phyloP scores from a whole-genome alignment of 2,888 invertebrate species.

The Leptothorax acervorum region DNA sequence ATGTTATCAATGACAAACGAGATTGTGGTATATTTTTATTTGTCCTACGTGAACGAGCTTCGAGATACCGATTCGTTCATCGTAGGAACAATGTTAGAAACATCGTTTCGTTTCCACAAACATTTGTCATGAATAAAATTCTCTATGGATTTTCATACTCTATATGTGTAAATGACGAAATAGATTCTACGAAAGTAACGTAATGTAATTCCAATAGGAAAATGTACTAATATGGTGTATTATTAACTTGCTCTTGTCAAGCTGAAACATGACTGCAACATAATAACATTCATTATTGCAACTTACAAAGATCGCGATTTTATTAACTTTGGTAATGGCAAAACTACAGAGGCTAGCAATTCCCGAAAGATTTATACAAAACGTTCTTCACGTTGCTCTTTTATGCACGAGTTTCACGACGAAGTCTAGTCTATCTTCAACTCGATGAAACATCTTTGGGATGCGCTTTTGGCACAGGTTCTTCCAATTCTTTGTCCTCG shows the following conservation, averaged over 20 bases:
- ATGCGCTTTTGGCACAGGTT: constrained; percentile 1
- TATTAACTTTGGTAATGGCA: constrained; percentile 3
- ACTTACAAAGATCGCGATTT: not conserved
- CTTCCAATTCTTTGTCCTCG: not conserved
- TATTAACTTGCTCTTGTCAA: not conserved
- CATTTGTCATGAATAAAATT: constrained; percentile 15
- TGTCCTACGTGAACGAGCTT: not conserved
- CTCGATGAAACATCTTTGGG: constrained; percentile 19
- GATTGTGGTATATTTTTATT: not conserved
- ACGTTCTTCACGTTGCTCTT: not conserved
- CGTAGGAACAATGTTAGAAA: not conserved
- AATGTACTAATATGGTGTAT: not conserved
- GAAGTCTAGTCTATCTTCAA: constrained; percentile 9
- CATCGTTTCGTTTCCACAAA: not conserved
- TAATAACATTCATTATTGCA: not conserved
- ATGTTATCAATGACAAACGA: constrained; percentile 11
- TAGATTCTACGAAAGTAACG: not conserved
- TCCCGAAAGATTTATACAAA: not conserved
- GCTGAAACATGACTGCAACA: not conserved
- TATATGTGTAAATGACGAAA: not conserved
- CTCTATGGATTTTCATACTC: not conserved
- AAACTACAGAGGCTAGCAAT: constrained; percentile 5
- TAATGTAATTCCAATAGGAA: not conserved
- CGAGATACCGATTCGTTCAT: not conserved
- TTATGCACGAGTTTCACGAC: not conserved